phyloP scores from a whole-genome alignment of 2,797 vertebrate genomes.

The Distichodus sexfasciatus region DNA sequence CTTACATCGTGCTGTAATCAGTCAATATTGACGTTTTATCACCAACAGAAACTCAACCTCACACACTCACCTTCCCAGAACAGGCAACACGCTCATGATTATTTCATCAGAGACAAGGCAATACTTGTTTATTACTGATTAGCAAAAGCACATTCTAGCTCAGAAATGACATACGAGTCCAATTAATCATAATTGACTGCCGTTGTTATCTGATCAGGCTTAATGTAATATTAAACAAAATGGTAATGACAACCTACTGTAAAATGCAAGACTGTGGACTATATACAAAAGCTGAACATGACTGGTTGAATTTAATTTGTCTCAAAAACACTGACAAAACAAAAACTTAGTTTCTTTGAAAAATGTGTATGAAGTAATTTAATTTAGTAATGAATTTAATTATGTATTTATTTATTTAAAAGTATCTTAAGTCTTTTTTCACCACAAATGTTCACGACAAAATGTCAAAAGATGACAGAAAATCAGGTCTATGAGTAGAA shows the following conservation, averaged over 20 bases:
- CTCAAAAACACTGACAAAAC: no score
- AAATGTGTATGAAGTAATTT: no score
- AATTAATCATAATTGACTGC: not conserved
- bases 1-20: conserved; percentile 42
- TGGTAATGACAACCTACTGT: not conserved
- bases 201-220: not conserved
- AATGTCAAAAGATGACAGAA: no score
- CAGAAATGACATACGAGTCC: not conserved
- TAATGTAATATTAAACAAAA: not conserved
- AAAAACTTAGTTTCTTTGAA: no score
- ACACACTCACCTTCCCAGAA: conserved; percentile 43
- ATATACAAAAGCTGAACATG: no score
- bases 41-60: conserved; percentile 41
- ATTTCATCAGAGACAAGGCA: conserved; percentile 31
- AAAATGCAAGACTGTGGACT: no score
- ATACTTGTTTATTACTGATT: not conserved
- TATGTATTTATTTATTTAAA: no score
- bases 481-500: no score
- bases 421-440: no score
- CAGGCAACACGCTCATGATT: conserved; percentile 41
- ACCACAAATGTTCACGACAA: no score
- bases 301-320: no score
- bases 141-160: not conserved
- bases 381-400: no score
- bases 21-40: conserved; percentile 35